These are phyloP conservation scores for Perccottus glenii DNA, from an alignment of 2,113 vertebrate genomes.

Conservation along the genomic window DNA sequence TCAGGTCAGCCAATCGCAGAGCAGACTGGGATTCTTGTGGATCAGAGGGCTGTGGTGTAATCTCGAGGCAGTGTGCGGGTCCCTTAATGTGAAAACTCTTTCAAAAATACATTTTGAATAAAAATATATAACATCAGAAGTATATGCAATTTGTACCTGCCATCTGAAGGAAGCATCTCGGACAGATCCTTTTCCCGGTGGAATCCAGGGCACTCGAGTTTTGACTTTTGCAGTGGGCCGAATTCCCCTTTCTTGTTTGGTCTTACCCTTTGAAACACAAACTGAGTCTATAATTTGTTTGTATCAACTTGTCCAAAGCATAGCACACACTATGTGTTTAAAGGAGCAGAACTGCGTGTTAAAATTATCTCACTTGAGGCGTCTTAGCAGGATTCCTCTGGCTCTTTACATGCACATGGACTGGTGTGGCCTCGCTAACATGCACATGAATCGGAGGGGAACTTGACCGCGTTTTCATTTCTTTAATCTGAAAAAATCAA, in stretches of 20 bases:
- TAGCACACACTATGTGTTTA: background rate
- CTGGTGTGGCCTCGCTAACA: slow-evolving; percentile 87
- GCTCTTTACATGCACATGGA: slow-evolving; percentile 92
- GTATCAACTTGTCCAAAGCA: background rate
- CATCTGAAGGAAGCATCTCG: slow-evolving; percentile 83
- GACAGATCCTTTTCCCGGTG: slow-evolving; percentile 84
- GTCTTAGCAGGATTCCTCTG: slow-evolving; percentile 78
- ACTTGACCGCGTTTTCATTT: slow-evolving; percentile 84
- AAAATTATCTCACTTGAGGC: slow-evolving; percentile 66
- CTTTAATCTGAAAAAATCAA: slow-evolving; percentile 76
- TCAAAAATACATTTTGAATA: background rate
- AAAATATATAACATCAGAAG: background rate
- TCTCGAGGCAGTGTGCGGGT: slow-evolving; percentile 81
- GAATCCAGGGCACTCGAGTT: slow-evolving; percentile 88
- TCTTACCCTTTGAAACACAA: slow-evolving; percentile 56
- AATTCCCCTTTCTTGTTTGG: slow-evolving; percentile 53
- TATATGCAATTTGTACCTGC: slow-evolving; percentile 80
- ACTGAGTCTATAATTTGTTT: background rate
- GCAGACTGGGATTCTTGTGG: slow-evolving; percentile 76
- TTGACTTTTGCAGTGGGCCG: slow-evolving; percentile 81
- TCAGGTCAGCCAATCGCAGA: slow-evolving; percentile 86
- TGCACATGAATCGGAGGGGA: slow-evolving; percentile 94
- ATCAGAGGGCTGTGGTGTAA: slow-evolving; percentile 59
- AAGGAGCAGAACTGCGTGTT: background rate
- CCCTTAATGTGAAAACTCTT: slow-evolving; percentile 70